Evolutionary conservation across 2,888 invertebrate genomes (phyloP).

Genomic region (Scaptomyza reducta): DNA sequence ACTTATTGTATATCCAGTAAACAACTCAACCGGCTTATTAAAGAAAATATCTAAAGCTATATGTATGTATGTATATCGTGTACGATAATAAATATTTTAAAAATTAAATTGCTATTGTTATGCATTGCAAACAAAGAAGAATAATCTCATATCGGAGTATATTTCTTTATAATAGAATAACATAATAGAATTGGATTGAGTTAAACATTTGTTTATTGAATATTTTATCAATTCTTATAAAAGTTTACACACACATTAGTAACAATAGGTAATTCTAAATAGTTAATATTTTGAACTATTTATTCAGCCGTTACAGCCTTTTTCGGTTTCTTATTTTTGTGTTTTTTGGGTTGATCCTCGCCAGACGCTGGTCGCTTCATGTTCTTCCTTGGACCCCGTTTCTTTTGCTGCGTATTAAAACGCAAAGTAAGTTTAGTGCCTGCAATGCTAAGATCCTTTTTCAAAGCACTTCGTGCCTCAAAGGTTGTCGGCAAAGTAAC

Average conservation of each 20-base stretch:
- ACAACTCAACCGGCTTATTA: constrained; percentile 55
- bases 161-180: too few relatives aligned
- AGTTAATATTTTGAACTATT: constrained; percentile 1
- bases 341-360: background rate
- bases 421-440: constrained; percentile 67
- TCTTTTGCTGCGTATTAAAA: constrained; percentile 66
- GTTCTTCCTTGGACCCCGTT: constrained; percentile 29
- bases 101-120: too few relatives aligned
- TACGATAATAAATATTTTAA: constrained; percentile 64
- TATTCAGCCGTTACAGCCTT: constrained; percentile 6
- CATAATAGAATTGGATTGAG: too few relatives aligned
- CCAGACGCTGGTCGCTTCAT: constrained; percentile 32
- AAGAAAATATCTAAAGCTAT: constrained; percentile 46
- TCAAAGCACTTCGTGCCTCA: constrained; percentile 73
- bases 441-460: constrained; percentile 60
- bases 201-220: constrained; percentile 29
- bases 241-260: constrained; percentile 22
- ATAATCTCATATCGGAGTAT: too few relatives aligned
- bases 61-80: constrained; percentile 63
- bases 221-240: constrained; percentile 12
- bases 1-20: constrained; percentile 68
- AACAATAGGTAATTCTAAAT: constrained; percentile 9
- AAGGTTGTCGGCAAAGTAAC: constrained; percentile 76
- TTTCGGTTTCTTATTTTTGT: constrained; percentile 21
- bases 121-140: too few relatives aligned